Base-by-base conservation (phyloP, 1,140 invertebrate genomes). In the Heliconius nattereri region DNA sequence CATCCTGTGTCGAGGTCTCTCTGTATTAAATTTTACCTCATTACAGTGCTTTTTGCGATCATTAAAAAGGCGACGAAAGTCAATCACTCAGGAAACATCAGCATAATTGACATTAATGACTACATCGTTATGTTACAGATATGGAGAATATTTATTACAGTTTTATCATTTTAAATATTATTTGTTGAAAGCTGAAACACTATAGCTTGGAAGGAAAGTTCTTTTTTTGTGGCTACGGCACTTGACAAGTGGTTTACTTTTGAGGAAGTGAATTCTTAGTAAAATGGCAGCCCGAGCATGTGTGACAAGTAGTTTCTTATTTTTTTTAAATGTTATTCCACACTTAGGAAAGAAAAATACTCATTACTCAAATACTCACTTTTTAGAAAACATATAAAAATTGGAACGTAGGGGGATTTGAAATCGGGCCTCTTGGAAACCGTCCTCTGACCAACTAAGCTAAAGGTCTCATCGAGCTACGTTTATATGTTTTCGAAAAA, bases 51-150 rank as follows among this genome's bases (percentile, higher is more conserved):
- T 80, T 81, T 81, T 81, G 75, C 57, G 79, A 73, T 78, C 75
- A 72, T 78, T 73, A 81, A 78, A 81, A 74, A 81, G 79, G 79
- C 79, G 79, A 81, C 77, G 79, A 81, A 81, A 81, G 79, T 81
- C 78, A 78, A 81, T 78, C 79, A 76, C 29, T 72, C 79, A 76
- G 76, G 75, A 77, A 81, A 78, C 76, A 70, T 80, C 78, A 76
- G 71, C 79, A 26, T 81, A 75, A 81, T 74, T 81, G 79, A 76
- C 79, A 81, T 81, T 81, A 81, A 81, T 76, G 72, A 76, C 71
- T 75, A 45, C 60, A 73, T 74, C 76, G 78, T 81, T 77, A 80
- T 72, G 72, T 74, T 78, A 78, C 78, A 74, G 78, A 78, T 78
- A 78, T 74, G 71, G 78, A 29, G 45, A 77, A 77, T 77, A 77